phyloP scores from a whole-genome alignment of 2,888 invertebrate genomes.

The Pheosia gnoma region DNA sequence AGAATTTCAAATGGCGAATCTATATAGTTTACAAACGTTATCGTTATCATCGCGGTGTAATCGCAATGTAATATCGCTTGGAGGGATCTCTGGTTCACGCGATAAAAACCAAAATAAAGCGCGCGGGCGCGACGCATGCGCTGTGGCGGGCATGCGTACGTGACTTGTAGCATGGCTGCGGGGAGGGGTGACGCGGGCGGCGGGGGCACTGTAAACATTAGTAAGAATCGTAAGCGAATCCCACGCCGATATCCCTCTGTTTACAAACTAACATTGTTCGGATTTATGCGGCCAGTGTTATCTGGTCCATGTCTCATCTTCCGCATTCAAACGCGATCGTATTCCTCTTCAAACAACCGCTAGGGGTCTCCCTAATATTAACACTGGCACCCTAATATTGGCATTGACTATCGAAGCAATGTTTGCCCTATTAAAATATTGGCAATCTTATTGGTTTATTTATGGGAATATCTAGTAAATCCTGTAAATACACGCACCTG shows the following conservation, averaged over 20 bases:
- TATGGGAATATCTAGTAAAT: too few relatives aligned
- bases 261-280: slow-evolving; percentile 56
- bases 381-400: slow-evolving; percentile 19
- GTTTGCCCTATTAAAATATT: slow-evolving; percentile 22
- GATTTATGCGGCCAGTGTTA: slow-evolving; percentile 34
- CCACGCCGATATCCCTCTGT: slow-evolving; percentile 58
- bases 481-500: too few relatives aligned
- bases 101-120: slow-evolving; percentile 71
- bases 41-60: slow-evolving; percentile 61
- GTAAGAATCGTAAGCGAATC: slow-evolving; percentile 54
- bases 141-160: slow-evolving; percentile 68
- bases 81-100: slow-evolving; percentile 50
- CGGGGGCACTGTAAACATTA: slow-evolving; percentile 62
- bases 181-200: slow-evolving; percentile 27
- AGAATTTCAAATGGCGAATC: slow-evolving; percentile 4
- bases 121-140: slow-evolving; percentile 64
- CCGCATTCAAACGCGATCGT: slow-evolving; percentile 7
- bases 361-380: slow-evolving; percentile 13
- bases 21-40: slow-evolving; percentile 19
- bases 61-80: slow-evolving; percentile 86
- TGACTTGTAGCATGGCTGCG: slow-evolving; percentile 74
- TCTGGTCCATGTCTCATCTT: slow-evolving; percentile 21
- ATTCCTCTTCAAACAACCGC: background rate
- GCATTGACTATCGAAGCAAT: slow-evolving; percentile 28
- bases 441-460: too few relatives aligned